Percentiles rank a stretch among this genome's conserved stretches.
These are phyloP conservation scores for Operophtera brumata DNA, from an alignment of 2,888 invertebrate genomes.

Conservation along the genomic window DNA sequence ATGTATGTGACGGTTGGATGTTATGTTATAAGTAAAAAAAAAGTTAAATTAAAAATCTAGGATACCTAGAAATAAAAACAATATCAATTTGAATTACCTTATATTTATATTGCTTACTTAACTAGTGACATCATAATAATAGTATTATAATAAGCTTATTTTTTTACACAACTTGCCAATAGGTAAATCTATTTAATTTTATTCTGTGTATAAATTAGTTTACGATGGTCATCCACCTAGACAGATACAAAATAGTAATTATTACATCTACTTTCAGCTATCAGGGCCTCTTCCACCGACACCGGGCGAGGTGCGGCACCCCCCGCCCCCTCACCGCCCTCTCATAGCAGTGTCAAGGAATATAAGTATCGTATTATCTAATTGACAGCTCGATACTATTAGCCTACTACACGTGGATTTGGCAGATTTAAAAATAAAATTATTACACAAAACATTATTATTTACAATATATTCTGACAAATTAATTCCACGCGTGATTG, in stretches of 20 bases:
- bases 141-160: slow-evolving; percentile 80
- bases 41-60: no score
- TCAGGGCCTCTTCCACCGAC: neutral
- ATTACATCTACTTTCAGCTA: slow-evolving; percentile 76
- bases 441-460: slow-evolving; percentile 74
- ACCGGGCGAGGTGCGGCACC: neutral
- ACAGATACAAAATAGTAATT: slow-evolving; percentile 78
- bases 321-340: slow-evolving; percentile 1
- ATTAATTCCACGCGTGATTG: slow-evolving; percentile 65
- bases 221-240: slow-evolving; percentile 79
- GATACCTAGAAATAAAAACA: slow-evolving; percentile 43
- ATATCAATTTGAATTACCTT: slow-evolving; percentile 67
- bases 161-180: slow-evolving; percentile 80
- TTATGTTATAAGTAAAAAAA: no score
- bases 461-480: slow-evolving; percentile 77
- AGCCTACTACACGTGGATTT: slow-evolving; percentile 74
- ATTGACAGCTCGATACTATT: slow-evolving; percentile 74
- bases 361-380: slow-evolving; percentile 72
- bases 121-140: slow-evolving; percentile 80
- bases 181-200: slow-evolving; percentile 74
- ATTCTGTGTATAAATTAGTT: slow-evolving; percentile 79
- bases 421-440: slow-evolving; percentile 71
- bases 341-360: slow-evolving; percentile 73
- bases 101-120: slow-evolving; percentile 81
- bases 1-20: no score